Evolutionary conservation across 2,113 vertebrate genomes (phyloP).

Genomic region (Pteruthius melanotis): DNA sequence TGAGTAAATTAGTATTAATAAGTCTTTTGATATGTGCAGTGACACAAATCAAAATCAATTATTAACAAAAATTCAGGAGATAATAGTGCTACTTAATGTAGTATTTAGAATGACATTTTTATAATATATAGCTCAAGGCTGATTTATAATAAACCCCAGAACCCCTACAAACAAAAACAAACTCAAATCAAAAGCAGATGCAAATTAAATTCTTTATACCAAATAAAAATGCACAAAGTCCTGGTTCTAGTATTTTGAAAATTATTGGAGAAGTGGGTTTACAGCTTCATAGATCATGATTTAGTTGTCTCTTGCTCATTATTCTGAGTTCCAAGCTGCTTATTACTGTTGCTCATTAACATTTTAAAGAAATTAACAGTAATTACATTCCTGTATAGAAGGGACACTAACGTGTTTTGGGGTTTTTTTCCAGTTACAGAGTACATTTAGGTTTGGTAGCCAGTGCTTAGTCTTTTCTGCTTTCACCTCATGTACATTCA

Average conservation of each 20-base stretch:
- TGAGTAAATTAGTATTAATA: background rate
- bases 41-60: background rate
- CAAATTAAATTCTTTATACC: background rate
- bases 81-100: background rate
- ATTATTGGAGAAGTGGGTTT: background rate
- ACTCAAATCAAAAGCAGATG: background rate
- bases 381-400: background rate
- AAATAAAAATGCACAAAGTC: background rate
- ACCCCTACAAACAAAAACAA: background rate
- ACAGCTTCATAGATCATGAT: background rate
- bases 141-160: background rate
- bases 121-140: background rate
- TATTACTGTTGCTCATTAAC: background rate
- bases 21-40: background rate
- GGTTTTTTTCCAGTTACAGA: background rate
- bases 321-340: background rate
- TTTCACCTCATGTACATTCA: background rate
- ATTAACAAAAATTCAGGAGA: background rate
- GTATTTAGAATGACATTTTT: background rate
- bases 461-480: background rate
- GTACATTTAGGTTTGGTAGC: background rate
- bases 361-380: background rate
- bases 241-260: background rate
- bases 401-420: too few species aligned
- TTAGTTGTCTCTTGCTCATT: background rate